These are phyloP conservation scores for Pogonomyrmex californicus DNA, from an alignment of 1,140 invertebrate genomes.

Conservation along the genomic window DNA sequence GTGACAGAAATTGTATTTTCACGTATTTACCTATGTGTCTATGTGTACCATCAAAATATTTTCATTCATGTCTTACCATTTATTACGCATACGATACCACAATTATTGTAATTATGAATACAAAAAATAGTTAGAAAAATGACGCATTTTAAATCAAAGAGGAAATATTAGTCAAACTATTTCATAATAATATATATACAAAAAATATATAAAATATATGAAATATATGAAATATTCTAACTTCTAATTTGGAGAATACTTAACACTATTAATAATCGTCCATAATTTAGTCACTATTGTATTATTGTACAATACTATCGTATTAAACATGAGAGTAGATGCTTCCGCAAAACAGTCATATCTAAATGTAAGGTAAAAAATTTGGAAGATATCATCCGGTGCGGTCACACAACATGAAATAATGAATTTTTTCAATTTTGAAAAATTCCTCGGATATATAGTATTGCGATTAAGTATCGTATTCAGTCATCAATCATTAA, in stretches of 20 bases:
- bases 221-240: no score
- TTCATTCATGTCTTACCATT: not conserved
- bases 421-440: not conserved
- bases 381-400: not conserved
- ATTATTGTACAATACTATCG: not conserved
- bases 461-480: not conserved
- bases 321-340: not conserved
- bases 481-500: no score
- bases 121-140: not conserved
- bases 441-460: not conserved
- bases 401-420: no score
- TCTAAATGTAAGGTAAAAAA: not conserved
- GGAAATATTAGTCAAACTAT: not conserved
- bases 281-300: not conserved
- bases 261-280: not conserved
- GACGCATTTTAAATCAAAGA: not conserved
- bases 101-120: not conserved
- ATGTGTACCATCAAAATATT: not conserved
- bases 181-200: not conserved
- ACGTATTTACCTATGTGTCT: not conserved
- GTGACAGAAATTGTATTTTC: not conserved
- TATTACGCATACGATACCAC: not conserved
- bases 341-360: not conserved
- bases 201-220: not conserved
- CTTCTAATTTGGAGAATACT: not conserved